Percentiles rank a stretch among this genome's conserved stretches.
Evolutionary conservation across 2,113 vertebrate species (phyloP).

Genomic region (Pelmatolapia mariae): DNA sequence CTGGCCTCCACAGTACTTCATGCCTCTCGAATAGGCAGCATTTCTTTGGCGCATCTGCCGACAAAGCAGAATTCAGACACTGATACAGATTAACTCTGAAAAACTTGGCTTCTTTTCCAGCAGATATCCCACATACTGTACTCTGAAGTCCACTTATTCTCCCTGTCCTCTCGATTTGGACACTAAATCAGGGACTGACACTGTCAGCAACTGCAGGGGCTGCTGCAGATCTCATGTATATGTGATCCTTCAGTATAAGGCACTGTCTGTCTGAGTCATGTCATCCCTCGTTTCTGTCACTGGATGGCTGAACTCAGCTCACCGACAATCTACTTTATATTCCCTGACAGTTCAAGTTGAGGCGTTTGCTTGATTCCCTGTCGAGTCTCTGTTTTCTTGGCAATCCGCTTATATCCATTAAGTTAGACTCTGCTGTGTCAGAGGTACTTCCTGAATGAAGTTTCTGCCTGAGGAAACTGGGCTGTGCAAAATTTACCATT

Average conservation of each 20-base stretch:
- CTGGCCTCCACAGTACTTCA: slow-evolving; percentile 44
- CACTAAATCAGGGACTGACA: slow-evolving; percentile 5
- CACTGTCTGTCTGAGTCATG: neutral
- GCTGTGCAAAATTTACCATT: neutral
- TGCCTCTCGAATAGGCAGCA: slow-evolving; percentile 41
- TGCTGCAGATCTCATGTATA: neutral
- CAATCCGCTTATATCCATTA: slow-evolving; percentile 27
- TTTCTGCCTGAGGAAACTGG: neutral
- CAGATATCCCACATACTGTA: neutral
- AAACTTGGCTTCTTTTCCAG: slow-evolving; percentile 12
- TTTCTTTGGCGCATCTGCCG: slow-evolving; percentile 46
- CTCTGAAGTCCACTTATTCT: neutral
- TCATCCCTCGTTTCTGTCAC: slow-evolving; percentile 10
- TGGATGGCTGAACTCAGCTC: slow-evolving; percentile 18
- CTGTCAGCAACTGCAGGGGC: slow-evolving; percentile 7
- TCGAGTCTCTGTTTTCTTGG: slow-evolving; percentile 24
- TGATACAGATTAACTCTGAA: slow-evolving; percentile 20
- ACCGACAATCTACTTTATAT: slow-evolving; percentile 24
- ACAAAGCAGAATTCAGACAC: slow-evolving; percentile 41
- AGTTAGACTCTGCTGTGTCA: slow-evolving; percentile 51
- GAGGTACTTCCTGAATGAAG: slow-evolving; percentile 33
- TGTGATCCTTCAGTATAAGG: neutral
- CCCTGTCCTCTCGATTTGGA: neutral
- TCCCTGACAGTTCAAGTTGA: slow-evolving; percentile 28
- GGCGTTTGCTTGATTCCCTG: slow-evolving; percentile 39